Evolutionary conservation across 2,888 invertebrate genomes (phyloP).

Genomic region (Eudasyphora cyanicolor): DNA sequence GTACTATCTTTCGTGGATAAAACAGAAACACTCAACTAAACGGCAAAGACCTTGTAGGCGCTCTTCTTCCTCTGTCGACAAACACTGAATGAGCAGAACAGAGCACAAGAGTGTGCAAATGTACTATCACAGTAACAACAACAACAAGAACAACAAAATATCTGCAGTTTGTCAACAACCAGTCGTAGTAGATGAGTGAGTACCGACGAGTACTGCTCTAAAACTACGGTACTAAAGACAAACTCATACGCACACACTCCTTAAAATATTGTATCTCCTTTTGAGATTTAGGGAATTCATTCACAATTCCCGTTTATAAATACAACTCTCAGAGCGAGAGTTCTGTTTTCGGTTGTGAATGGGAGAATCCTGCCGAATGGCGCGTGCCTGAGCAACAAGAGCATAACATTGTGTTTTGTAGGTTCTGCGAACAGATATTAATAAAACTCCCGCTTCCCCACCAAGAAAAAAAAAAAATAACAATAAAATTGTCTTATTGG

Average conservation of each 20-base stretch:
- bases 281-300: constrained; percentile 26
- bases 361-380: constrained; percentile 14
- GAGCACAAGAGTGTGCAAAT: not conserved
- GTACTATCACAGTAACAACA: not conserved
- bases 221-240: constrained; percentile 34
- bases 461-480: too few relatives aligned
- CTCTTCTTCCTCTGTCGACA: constrained; percentile 28
- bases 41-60: not conserved
- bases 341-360: constrained; percentile 27
- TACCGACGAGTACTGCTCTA: constrained; percentile 8
- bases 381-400: constrained; percentile 61
- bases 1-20: not conserved
- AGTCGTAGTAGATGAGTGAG: not conserved
- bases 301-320: constrained; percentile 6
- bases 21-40: constrained; percentile 38
- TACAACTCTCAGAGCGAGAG: not conserved
- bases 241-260: constrained; percentile 32
- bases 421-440: not conserved
- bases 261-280: not conserved
- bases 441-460: not conserved
- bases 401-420: not conserved
- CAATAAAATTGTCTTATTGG: constrained; percentile 11
- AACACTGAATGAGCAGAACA: not conserved
- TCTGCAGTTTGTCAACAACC: constrained; percentile 50
- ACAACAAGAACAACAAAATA: constrained; percentile 26